phyloP scores from a whole-genome alignment of 2,113 vertebrate genomes.

The Thermophis baileyi region DNA sequence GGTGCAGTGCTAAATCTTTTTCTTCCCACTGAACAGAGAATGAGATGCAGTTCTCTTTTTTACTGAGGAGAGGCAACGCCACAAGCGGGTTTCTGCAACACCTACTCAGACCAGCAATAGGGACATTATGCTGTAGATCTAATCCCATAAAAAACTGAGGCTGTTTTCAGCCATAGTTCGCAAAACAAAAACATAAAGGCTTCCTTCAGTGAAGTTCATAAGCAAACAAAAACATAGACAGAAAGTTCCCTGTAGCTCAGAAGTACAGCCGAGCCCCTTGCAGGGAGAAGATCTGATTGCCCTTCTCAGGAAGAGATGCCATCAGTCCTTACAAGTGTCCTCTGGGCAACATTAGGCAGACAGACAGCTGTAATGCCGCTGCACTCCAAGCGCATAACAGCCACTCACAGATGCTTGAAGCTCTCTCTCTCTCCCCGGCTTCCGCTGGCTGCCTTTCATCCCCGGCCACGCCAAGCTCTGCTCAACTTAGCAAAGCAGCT shows the following conservation, averaged over 20 bases:
- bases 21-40: conserved; percentile 34
- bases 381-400: conserved; percentile 21
- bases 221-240: conserved; percentile 22
- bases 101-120: conserved; percentile 40
- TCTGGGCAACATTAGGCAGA: conserved; percentile 34
- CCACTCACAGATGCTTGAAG: conserved; percentile 39
- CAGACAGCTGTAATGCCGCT: conserved; percentile 29
- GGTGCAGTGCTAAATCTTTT: conserved; percentile 45
- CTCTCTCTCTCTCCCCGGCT: neutral
- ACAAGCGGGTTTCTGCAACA: neutral
- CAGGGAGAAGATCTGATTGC: conserved; percentile 51
- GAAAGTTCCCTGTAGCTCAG: conserved; percentile 47
- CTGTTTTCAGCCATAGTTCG: conserved; percentile 32
- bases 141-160: conserved; percentile 46
- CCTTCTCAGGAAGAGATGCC: conserved; percentile 46
- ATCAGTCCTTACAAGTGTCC: conserved; percentile 44
- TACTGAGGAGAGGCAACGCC: neutral
- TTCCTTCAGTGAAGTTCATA: conserved; percentile 42
- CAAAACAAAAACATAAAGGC: conserved; percentile 12
- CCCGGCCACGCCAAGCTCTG: conserved; percentile 15
- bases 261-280: conserved; percentile 12
- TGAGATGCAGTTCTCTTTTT: conserved; percentile 17
- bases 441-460: conserved; percentile 37
- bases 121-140: conserved; percentile 47
- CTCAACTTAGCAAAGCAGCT: conserved; percentile 32